Base-by-base conservation (phyloP, 2,888 invertebrate species). In the Amphipoea lucens region DNA sequence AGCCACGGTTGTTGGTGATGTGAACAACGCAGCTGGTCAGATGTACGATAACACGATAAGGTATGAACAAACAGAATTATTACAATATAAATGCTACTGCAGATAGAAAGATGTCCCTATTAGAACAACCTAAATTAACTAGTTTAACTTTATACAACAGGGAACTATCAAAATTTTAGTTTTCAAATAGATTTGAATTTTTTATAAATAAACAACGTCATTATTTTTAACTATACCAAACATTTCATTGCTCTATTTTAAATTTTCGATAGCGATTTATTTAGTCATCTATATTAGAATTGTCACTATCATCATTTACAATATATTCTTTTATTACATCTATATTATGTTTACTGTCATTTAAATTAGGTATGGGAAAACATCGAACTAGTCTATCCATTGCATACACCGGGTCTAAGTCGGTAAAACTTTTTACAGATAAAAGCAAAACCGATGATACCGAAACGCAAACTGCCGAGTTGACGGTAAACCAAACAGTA, bases 361-460 rank as follows among this genome's bases (percentile, higher is more conserved):
- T 29, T 29, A 60, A 17, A 62, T 2, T 67, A 40, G n/a, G 3
- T 67, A 23, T 57, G 75, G 45, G 36, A 72, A 74, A 65, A 57
- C 20, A 70, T 67, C 6, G 63, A 51, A 69, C 3, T 54, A 14
- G 54, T 62, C 11, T 36, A 54, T 60, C 51, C n/a, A 65, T 69
- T 45, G 63, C 7, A 69, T 23, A 20, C 62, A 66, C 29, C 73
- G 79, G 83, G 85, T 81, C 57, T 85, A 88, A 89, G 82, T 78
- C 78, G 76, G 84, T 45, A 78, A 75, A 86, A 90, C 85, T 90
- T 88, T 93, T 96, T 96, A 87, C 96, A 96, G 96, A 96, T 96
- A 94, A 93, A 90, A 92, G 7, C 82, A 81, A 91, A 93, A 94
- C 94, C 93, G 94, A 96, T 96, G 96, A 90, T 93, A 95, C 92